Percentiles rank a stretch among this genome's conserved stretches.
These are phyloP conservation scores for Diaperis boleti DNA, from an alignment of 2,888 invertebrate species.

Conservation along the genomic window DNA sequence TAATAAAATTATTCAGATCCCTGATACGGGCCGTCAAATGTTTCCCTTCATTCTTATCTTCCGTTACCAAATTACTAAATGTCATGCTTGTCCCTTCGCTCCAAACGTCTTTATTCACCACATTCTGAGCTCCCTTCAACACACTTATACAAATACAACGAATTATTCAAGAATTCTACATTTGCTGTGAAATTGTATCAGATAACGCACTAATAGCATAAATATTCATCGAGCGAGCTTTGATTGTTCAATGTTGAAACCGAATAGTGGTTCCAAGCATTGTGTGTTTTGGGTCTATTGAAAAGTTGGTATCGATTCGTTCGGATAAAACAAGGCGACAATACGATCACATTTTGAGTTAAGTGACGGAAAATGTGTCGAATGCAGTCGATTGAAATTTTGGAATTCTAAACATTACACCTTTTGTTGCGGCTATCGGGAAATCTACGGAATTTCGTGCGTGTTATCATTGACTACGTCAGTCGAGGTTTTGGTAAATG, in stretches of 20 bases:
- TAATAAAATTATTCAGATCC: too few relatives aligned
- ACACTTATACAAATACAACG: slow-evolving; percentile 22
- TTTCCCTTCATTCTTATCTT: neutral
- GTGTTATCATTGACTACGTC: neutral
- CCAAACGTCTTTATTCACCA: slow-evolving; percentile 18
- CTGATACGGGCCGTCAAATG: too few relatives aligned
- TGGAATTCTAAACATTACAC: slow-evolving; percentile 9
- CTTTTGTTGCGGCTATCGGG: slow-evolving; percentile 8
- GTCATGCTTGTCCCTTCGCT: slow-evolving; percentile 1
- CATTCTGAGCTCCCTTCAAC: slow-evolving; percentile 1
- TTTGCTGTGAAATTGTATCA: slow-evolving; percentile 10
- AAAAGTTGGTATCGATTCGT: neutral
- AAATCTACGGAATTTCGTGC: slow-evolving; percentile 9
- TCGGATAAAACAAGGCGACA: neutral
- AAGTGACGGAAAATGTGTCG: slow-evolving; percentile 14
- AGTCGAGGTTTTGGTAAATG: slow-evolving; percentile 11
- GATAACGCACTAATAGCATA: slow-evolving; percentile 23
- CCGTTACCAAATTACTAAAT: neutral
- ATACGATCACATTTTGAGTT: neutral
- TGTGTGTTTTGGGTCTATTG: slow-evolving; percentile 8
- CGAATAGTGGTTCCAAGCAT: neutral
- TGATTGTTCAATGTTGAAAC: slow-evolving; percentile 9
- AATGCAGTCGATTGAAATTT: slow-evolving; percentile 1
- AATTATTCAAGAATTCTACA: slow-evolving; percentile 24
- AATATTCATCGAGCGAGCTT: slow-evolving; percentile 21